A percentile compares a stretch with the other conserved stretches of the same genome.
Evolutionary conservation across 2,113 vertebrate species (phyloP).

Genomic region (Pelecanoides urinatrix): DNA sequence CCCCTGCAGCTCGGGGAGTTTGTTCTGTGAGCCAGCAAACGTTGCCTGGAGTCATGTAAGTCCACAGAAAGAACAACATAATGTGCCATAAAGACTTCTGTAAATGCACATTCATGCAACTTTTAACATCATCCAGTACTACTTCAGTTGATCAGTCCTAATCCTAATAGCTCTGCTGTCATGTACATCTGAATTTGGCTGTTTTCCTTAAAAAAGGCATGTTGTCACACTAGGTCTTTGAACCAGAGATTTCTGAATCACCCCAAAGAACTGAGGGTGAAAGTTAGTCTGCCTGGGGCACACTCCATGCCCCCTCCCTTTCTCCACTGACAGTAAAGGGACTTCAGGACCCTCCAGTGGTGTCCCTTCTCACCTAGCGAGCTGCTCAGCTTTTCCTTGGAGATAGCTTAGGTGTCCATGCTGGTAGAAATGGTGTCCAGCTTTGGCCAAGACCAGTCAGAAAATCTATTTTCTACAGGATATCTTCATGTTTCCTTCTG

Average conservation of each 20-base stretch:
- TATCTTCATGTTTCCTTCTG: not conserved
- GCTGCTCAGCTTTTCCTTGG: not conserved
- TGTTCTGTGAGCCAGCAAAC: not conserved
- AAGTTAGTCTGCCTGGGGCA: not conserved
- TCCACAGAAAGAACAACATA: not conserved
- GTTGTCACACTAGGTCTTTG: not conserved
- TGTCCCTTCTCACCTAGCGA: not conserved
- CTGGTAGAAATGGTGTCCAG: not conserved
- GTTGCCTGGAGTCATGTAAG: not conserved
- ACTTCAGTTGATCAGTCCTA: not conserved
- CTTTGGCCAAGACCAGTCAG: not conserved
- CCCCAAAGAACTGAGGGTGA: not conserved
- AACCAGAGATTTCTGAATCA: not conserved
- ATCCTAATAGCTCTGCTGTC: not conserved
- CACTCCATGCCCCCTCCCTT: not conserved
- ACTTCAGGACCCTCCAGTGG: not conserved
- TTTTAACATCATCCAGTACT: not conserved
- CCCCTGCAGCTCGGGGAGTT: not conserved
- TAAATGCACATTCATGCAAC: not conserved
- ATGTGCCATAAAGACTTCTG: not conserved
- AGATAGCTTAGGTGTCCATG: not conserved
- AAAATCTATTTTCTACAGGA: not conserved
- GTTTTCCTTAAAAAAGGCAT: not conserved
- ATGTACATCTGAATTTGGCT: not conserved
- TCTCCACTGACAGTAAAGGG: not conserved